Evolutionary conservation across 2,888 invertebrate species (phyloP).

Genomic region (Molorchus minor): DNA sequence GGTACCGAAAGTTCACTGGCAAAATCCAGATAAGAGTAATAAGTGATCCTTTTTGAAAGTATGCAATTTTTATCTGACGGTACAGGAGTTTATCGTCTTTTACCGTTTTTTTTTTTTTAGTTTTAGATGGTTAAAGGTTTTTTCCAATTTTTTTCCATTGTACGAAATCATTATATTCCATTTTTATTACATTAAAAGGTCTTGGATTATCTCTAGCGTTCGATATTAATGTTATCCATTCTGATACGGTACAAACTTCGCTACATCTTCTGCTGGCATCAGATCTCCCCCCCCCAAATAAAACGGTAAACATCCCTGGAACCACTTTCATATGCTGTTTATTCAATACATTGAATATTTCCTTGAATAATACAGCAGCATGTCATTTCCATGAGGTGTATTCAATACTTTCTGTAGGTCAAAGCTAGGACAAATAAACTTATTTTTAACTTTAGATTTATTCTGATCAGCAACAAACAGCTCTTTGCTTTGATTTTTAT

Average conservation of each 20-base stretch:
- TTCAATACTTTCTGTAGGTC: constrained; percentile 25
- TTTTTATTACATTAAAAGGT: constrained; percentile 1
- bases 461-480: too few species aligned
- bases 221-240: not conserved
- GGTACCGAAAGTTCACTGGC: not conserved
- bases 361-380: constrained; percentile 43
- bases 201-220: too few species aligned
- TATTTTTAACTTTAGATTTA: constrained; percentile 8
- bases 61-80: constrained; percentile 1
- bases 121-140: not conserved
- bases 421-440: constrained; percentile 21
- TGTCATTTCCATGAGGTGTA: constrained; percentile 43
- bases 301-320: constrained; percentile 38
- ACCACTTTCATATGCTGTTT: constrained; percentile 31
- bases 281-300: too few species aligned
- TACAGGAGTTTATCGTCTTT: not conserved
- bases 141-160: not conserved
- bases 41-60: not conserved
- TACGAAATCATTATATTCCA: not conserved
- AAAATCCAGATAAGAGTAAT: not conserved
- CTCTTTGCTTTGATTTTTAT: too few species aligned
- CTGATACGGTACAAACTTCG: not conserved
- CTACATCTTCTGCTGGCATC: constrained; percentile 38
- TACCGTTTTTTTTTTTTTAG: not conserved
- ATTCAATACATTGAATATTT: constrained; percentile 45